Percentiles rank a stretch among this genome's conserved stretches.
Evolutionary conservation across 2,888 invertebrate genomes (phyloP).

Genomic region (Luperina testacea): DNA sequence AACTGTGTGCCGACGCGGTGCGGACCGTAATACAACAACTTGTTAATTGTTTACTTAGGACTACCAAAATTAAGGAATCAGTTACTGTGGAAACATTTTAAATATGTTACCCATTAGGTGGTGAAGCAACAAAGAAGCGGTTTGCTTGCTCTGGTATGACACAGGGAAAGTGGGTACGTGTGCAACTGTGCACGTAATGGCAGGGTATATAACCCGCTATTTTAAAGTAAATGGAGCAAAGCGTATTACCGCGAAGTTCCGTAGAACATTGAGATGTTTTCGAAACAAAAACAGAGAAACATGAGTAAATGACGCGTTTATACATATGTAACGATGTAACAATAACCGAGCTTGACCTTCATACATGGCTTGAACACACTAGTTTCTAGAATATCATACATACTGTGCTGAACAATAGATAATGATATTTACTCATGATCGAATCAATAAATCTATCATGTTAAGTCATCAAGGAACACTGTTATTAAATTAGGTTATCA

Average conservation of each 20-base stretch:
- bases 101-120: slow-evolving; percentile 37
- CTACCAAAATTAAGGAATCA: slow-evolving; percentile 35
- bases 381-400: slow-evolving; percentile 73
- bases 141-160: slow-evolving; percentile 65
- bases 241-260: slow-evolving; percentile 71
- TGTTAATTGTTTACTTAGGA: slow-evolving; percentile 49
- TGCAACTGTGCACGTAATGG: slow-evolving; percentile 70
- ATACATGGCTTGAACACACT: slow-evolving; percentile 70
- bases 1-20: slow-evolving; percentile 29
- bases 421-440: slow-evolving; percentile 58
- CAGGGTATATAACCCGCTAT: slow-evolving; percentile 76
- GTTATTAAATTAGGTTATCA: slow-evolving; percentile 61
- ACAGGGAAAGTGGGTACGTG: slow-evolving; percentile 78
- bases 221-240: slow-evolving; percentile 81
- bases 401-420: slow-evolving; percentile 59
- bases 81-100: slow-evolving; percentile 18
- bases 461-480: slow-evolving; percentile 51
- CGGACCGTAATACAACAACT: slow-evolving; percentile 39
- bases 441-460: slow-evolving; percentile 59
- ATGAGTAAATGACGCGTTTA: slow-evolving; percentile 58
- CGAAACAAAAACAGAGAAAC: slow-evolving; percentile 50
- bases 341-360: slow-evolving; percentile 83
- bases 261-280: slow-evolving; percentile 61
- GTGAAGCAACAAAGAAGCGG: slow-evolving; percentile 59
- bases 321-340: slow-evolving; percentile 68